Base-by-base conservation (phyloP, 2,888 invertebrate genomes). In the Sinhomidia bicolor region DNA sequence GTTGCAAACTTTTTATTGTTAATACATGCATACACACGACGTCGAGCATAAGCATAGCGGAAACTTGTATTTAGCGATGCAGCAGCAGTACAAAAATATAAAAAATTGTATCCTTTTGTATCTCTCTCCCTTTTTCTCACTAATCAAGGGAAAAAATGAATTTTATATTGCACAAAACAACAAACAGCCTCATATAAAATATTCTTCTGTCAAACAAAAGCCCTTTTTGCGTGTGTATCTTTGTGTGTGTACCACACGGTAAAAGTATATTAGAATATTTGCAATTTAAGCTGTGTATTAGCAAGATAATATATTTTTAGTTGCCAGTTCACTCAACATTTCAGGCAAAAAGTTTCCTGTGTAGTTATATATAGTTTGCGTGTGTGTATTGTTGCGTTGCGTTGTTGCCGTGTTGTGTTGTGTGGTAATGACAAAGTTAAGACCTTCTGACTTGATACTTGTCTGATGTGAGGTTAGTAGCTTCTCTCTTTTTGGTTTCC, bases 391-490 rank as follows among this genome's bases (percentile, higher is more conserved):
- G 81, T 81, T 81, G 68, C 44, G 36, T 74, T 51, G 83, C 60
- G 17, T 23, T 76, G 60, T 41, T 51, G 83, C 60, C 23, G 41
- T 76, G 60, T 41, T 82, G 68, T 41, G 29, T 9, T 54, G 17
- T 82, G 68, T 41, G 29, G 20, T 54, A 32, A 26, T 54, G 51
- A 23, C 23, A 36, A 41, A 74, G 44, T n/a, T n/a, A 74, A 57
- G 36, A 51, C 36, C 71, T 26, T 74, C 71, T 74, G 60, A 74
- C 57, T 84, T 83, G 71, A 83, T 54, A 76, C 57, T n/a, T 51
- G n/a, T n/a, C 41, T 71, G 71, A 62, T 71, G 85, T 85, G 71
- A 76, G 85, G 85, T 85, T 79, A 85, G 68, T 79, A 85, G 78
- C 85, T 79, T 79, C 32, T 74, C 41, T 36, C 7, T 20, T 68